A percentile compares a stretch with the other conserved stretches of the same genome.
Conservation (phyloP, 2,888 invertebrate species). For the Ariolimax columbianus region DNA sequence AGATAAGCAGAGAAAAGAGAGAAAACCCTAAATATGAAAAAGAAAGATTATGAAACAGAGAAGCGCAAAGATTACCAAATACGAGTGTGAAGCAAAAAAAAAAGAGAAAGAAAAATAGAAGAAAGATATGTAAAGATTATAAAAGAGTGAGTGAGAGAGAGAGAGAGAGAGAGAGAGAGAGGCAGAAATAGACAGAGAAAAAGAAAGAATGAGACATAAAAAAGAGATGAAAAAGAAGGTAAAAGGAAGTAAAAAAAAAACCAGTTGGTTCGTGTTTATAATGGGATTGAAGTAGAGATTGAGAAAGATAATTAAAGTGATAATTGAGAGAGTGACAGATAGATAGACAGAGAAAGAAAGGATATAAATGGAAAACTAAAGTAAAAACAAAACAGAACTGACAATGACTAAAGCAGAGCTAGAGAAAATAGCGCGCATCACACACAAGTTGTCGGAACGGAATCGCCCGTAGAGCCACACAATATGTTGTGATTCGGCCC, state of each 20-base stretch:
- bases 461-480: neutral
- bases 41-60: neutral
- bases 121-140: too few species aligned
- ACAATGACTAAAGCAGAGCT: neutral
- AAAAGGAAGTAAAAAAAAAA: neutral
- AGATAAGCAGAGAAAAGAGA: neutral
- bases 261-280: neutral
- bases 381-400: neutral
- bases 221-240: neutral
- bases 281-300: neutral
- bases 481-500: constrained; percentile 11
- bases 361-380: neutral
- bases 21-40: neutral
- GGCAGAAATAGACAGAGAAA: neutral
- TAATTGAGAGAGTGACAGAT: neutral
- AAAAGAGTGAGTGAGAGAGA: too few species aligned
- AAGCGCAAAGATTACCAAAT: too few species aligned
- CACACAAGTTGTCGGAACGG: neutral
- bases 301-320: neutral
- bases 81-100: too few species aligned
- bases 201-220: neutral
- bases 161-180: neutral
- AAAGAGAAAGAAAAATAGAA: too few species aligned
- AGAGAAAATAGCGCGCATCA: neutral
- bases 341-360: neutral